A percentile compares a stretch with the other conserved stretches of the same genome.
phyloP scores from a whole-genome alignment of 2,797 vertebrate species.

The Alfaro cultratus region DNA sequence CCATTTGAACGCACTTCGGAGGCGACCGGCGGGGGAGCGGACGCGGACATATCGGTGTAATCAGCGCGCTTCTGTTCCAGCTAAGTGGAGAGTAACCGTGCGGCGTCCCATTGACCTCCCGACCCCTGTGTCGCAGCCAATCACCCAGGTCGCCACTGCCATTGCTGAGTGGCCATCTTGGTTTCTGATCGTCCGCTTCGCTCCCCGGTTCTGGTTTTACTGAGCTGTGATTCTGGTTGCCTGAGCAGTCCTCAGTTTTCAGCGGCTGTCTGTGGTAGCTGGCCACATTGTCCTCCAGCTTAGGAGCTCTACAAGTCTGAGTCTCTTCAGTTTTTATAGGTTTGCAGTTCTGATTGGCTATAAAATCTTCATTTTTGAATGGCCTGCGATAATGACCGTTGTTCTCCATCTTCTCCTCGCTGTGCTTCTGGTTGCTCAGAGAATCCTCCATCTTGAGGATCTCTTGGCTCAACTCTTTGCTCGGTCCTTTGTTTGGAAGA shows the following conservation, averaged over 20 bases:
- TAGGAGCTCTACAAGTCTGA: constrained; percentile 84
- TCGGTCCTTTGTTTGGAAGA: constrained; percentile 87
- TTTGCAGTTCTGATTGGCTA: constrained; percentile 85
- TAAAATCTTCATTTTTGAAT: constrained; percentile 86
- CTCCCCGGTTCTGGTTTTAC: constrained; percentile 88
- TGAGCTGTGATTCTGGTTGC: constrained; percentile 88
- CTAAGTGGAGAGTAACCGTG: constrained; percentile 79
- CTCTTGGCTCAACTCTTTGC: constrained; percentile 91
- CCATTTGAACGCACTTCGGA: constrained; percentile 94
- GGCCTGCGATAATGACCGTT: constrained; percentile 80
- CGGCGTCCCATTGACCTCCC: constrained; percentile 83
- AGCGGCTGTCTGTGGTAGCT: constrained; percentile 81
- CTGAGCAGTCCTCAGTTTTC: constrained; percentile 85
- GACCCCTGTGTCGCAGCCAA: constrained; percentile 85
- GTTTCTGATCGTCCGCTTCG: constrained; percentile 84
- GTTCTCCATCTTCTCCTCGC: constrained; percentile 85
- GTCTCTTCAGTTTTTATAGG: constrained; percentile 88
- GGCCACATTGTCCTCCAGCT: constrained; percentile 84
- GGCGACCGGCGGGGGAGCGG: constrained; percentile 89
- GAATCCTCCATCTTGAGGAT: constrained; percentile 87
- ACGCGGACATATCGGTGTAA: constrained; percentile 82
- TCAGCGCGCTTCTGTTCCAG: constrained; percentile 74
- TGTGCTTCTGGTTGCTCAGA: constrained; percentile 78
- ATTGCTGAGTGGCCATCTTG: constrained; percentile 77
- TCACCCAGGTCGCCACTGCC: constrained; percentile 82